Percentiles rank a stretch among this genome's conserved stretches.
Evolutionary conservation across 2,888 invertebrate genomes (phyloP).

Genomic region (Apoderus coryli): DNA sequence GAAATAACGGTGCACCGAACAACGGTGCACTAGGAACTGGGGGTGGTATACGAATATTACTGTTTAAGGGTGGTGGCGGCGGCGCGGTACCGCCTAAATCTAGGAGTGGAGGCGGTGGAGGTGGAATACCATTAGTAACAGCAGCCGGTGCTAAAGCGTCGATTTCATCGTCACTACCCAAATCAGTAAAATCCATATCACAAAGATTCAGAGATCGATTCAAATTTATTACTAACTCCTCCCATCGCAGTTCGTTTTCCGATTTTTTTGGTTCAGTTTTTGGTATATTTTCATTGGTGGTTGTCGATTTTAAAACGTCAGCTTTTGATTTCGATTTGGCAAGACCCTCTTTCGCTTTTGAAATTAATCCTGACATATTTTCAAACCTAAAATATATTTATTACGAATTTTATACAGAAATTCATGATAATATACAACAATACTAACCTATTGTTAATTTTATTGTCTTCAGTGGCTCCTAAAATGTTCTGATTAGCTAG

Average conservation of each 20-base stretch:
- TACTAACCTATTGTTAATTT: no score
- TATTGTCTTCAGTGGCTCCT: constrained; percentile 41
- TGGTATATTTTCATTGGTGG: constrained; percentile 50
- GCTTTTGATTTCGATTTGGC: constrained; percentile 74
- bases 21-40: constrained; percentile 35
- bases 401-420: constrained; percentile 16
- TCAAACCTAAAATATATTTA: constrained; percentile 62
- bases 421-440: no score
- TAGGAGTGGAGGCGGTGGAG: constrained; percentile 62
- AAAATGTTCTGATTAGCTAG: constrained; percentile 55
- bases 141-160: constrained; percentile 50
- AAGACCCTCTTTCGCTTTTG: constrained; percentile 76
- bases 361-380: constrained; percentile 80
- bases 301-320: constrained; percentile 58
- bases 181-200: constrained; percentile 93
- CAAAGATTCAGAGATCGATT: constrained; percentile 69
- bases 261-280: constrained; percentile 62
- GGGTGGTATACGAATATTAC: constrained; percentile 26
- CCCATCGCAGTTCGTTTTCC: constrained; percentile 93
- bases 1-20: constrained; percentile 29
- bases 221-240: constrained; percentile 67
- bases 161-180: constrained; percentile 72
- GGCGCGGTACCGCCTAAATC: constrained; percentile 33
- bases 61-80: constrained; percentile 31
- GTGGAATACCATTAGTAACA: constrained; percentile 52